phyloP scores from a whole-genome alignment of 2,113 vertebrate genomes.

The Pelobates fuscus region DNA sequence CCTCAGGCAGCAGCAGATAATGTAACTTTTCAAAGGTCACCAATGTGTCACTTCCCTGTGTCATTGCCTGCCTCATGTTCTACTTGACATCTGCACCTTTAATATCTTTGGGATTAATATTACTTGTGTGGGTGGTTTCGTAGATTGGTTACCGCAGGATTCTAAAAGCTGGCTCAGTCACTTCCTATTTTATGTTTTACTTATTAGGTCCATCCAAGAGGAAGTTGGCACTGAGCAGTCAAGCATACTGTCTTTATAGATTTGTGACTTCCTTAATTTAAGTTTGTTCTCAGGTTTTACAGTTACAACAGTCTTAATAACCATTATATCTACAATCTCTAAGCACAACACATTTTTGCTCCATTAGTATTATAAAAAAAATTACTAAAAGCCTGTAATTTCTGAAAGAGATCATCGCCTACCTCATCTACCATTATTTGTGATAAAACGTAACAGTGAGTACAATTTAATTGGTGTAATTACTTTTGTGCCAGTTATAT shows the following conservation, averaged over 20 bases:
- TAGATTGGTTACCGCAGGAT: not conserved
- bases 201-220: not conserved
- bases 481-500: not conserved
- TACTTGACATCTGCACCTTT: constrained; percentile 7
- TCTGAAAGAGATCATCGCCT: not conserved
- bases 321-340: not conserved
- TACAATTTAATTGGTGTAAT: not conserved
- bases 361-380: not conserved
- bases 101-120: constrained; percentile 13
- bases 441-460: not conserved
- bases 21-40: constrained; percentile 16
- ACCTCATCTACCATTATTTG: not conserved
- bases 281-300: not conserved
- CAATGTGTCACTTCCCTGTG: constrained; percentile 7
- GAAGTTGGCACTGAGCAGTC: not conserved
- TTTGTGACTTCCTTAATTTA: not conserved
- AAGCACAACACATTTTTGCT: not conserved
- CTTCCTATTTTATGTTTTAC: not conserved
- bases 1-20: not conserved
- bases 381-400: not conserved
- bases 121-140: not conserved
- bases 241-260: not conserved
- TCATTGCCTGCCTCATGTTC: not conserved
- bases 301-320: no score
- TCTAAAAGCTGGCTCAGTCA: not conserved